Conservation (phyloP, 2,113 vertebrate genomes). For the Caranx ignobilis region DNA sequence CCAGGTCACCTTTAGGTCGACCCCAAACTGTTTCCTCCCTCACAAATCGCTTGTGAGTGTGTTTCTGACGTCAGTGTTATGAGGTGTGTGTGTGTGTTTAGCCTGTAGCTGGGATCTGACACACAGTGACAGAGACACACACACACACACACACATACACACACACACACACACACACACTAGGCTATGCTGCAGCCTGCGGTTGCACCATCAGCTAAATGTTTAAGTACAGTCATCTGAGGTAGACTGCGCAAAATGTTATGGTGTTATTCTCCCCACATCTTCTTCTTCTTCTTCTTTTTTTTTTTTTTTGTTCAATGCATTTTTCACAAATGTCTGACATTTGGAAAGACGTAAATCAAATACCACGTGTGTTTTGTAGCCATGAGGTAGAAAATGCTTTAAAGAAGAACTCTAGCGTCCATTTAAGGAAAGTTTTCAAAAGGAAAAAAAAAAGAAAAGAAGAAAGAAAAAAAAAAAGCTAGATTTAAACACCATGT, state of each 20-base stretch:
- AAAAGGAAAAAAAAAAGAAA: constrained; percentile 38
- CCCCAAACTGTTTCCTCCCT: constrained; percentile 35
- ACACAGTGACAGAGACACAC: constrained; percentile 34
- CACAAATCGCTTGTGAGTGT: constrained; percentile 49
- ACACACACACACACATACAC: background rate
- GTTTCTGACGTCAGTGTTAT: constrained; percentile 38
- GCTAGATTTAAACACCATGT: constrained; percentile 71
- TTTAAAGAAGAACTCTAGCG: constrained; percentile 90
- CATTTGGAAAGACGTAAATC: constrained; percentile 92
- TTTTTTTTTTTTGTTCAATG: background rate
- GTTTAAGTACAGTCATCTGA: constrained; percentile 94
- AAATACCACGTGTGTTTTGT: constrained; percentile 96
- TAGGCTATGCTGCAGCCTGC: constrained; percentile 66
- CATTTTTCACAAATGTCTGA: constrained; percentile 88
- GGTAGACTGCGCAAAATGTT: constrained; percentile 95
- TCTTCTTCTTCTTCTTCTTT: background rate
- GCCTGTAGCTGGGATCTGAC: constrained; percentile 45
- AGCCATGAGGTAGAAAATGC: constrained; percentile 99
- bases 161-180: constrained; percentile 17
- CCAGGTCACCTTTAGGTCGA: constrained; percentile 54
- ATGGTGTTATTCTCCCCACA: constrained; percentile 82
- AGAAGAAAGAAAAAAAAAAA: constrained; percentile 59
- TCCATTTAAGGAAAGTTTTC: constrained; percentile 49
- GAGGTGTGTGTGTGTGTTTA: constrained; percentile 44
- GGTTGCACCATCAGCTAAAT: constrained; percentile 84